A percentile compares a stretch with the other conserved stretches of the same genome.
These are phyloP conservation scores for Dinothrombium tinctorium DNA, from an alignment of 1,140 invertebrate species.

Conservation along the genomic window DNA sequence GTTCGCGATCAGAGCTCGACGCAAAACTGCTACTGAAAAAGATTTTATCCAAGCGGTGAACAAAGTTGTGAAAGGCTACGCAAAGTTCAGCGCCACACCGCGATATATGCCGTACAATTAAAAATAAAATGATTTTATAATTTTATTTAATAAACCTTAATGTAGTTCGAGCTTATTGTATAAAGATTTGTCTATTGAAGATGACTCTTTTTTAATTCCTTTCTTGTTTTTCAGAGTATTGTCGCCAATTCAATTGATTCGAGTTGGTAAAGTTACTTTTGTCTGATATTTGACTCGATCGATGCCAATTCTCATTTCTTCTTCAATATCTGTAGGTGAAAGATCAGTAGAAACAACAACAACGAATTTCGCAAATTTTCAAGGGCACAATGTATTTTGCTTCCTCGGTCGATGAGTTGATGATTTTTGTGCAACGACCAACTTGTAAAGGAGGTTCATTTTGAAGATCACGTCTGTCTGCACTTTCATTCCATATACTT, in stretches of 20 bases:
- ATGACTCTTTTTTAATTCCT: too few species aligned
- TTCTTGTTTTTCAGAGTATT: too few species aligned
- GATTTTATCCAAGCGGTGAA: slow-evolving; percentile 33
- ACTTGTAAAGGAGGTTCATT: slow-evolving; percentile 23
- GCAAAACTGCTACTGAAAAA: slow-evolving; percentile 33
- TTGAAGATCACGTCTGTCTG: slow-evolving; percentile 29
- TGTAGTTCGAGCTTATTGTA: too few species aligned
- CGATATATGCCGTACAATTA: slow-evolving; percentile 33
- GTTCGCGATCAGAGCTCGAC: slow-evolving; percentile 30
- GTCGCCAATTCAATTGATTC: too few species aligned
- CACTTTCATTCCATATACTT: slow-evolving; percentile 30
- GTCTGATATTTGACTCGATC: slow-evolving; percentile 10
- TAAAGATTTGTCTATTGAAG: too few species aligned
- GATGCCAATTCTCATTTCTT: slow-evolving; percentile 31
- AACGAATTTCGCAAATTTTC: slow-evolving; percentile 34
- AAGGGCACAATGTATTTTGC: too few species aligned
- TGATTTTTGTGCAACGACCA: slow-evolving; percentile 24
- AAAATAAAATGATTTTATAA: too few species aligned
- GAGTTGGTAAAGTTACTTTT: slow-evolving; percentile 7
- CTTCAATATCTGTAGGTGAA: slow-evolving; percentile 32
- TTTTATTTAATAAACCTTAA: too few species aligned
- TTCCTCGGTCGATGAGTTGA: slow-evolving; percentile 25
- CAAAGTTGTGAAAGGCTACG: slow-evolving; percentile 33
- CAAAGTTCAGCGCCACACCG: slow-evolving; percentile 33
- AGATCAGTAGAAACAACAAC: slow-evolving; percentile 30